A percentile compares a stretch with the other conserved stretches of the same genome.
These are phyloP conservation scores for Rhadinocentrus ornatus DNA, from an alignment of 2,797 vertebrate genomes.

Conservation along the genomic window DNA sequence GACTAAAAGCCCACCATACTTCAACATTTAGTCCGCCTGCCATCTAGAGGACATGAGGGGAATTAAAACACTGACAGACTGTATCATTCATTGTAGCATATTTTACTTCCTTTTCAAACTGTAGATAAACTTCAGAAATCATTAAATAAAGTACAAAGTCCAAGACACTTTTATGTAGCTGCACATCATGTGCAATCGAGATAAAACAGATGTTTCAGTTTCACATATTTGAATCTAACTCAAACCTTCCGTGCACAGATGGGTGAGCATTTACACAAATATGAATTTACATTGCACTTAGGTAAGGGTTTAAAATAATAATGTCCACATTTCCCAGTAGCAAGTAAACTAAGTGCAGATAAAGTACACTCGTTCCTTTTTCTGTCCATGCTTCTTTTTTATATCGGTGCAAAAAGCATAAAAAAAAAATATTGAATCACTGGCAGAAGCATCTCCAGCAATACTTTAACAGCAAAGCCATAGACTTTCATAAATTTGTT, in stretches of 20 bases:
- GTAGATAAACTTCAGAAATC: slow-evolving; percentile 50
- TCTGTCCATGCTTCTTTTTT: slow-evolving; percentile 20
- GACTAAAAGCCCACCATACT: slow-evolving; percentile 21
- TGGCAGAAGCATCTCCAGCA: slow-evolving; percentile 45
- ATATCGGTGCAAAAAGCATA: slow-evolving; percentile 70
- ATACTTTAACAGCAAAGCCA: slow-evolving; percentile 54
- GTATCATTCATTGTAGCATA: slow-evolving; percentile 23
- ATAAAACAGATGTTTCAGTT: slow-evolving; percentile 7
- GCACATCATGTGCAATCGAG: slow-evolving; percentile 43
- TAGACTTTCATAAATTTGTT: slow-evolving; percentile 32
- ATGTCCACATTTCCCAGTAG: slow-evolving; percentile 21
- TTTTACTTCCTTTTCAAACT: slow-evolving; percentile 61
- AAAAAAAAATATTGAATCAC: slow-evolving; percentile 34
- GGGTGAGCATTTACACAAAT: slow-evolving; percentile 48
- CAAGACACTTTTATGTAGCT: slow-evolving; percentile 42
- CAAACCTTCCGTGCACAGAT: slow-evolving; percentile 13
- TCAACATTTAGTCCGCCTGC: slow-evolving; percentile 36
- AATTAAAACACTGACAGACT: slow-evolving; percentile 20
- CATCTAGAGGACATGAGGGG: slow-evolving; percentile 50
- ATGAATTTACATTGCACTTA: slow-evolving; percentile 65
- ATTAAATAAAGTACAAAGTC: slow-evolving; percentile 62
- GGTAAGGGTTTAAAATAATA: slow-evolving; percentile 62
- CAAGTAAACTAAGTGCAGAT: slow-evolving; percentile 39
- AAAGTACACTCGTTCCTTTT: slow-evolving; percentile 23
- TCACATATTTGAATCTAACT: slow-evolving; percentile 32